These are phyloP conservation scores for Chironomus tepperi DNA, from an alignment of 1,140 invertebrate species.

Conservation along the genomic window DNA sequence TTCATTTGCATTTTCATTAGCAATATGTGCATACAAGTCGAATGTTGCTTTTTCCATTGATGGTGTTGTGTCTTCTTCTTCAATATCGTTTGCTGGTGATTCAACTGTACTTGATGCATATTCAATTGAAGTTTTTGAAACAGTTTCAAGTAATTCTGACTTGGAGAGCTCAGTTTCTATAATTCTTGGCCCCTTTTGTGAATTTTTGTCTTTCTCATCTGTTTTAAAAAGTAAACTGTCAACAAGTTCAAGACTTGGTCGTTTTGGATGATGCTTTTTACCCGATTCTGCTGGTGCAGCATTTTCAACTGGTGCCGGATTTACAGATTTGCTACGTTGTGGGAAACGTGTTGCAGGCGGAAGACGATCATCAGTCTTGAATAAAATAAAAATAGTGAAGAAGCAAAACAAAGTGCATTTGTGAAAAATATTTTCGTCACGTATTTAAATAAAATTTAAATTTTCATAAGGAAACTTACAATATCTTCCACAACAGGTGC, in stretches of 20 bases:
- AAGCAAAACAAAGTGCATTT: no score
- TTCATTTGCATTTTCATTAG: constrained; percentile 63
- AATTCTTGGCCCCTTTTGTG: constrained; percentile 32
- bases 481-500: constrained; percentile 30
- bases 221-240: constrained; percentile 72
- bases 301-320: constrained; percentile 29
- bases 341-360: constrained; percentile 71
- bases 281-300: constrained; percentile 33
- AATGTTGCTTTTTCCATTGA: constrained; percentile 72
- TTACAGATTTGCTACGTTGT: constrained; percentile 51
- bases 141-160: constrained; percentile 30
- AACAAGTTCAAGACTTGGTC: constrained; percentile 65
- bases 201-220: constrained; percentile 44
- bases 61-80: constrained; percentile 50
- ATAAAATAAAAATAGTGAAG: background rate
- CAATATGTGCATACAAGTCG: constrained; percentile 67
- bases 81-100: constrained; percentile 33
- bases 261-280: constrained; percentile 39
- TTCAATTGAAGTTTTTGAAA: constrained; percentile 30
- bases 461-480: constrained; percentile 29
- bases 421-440: background rate
- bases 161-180: constrained; percentile 36
- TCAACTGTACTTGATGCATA: constrained; percentile 30
- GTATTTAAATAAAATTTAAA: background rate
- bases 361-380: constrained; percentile 49